Percentiles rank a stretch among this genome's conserved stretches.
phyloP scores from a whole-genome alignment of 2,113 vertebrate genomes.

The Drymodes brunneopygia region DNA sequence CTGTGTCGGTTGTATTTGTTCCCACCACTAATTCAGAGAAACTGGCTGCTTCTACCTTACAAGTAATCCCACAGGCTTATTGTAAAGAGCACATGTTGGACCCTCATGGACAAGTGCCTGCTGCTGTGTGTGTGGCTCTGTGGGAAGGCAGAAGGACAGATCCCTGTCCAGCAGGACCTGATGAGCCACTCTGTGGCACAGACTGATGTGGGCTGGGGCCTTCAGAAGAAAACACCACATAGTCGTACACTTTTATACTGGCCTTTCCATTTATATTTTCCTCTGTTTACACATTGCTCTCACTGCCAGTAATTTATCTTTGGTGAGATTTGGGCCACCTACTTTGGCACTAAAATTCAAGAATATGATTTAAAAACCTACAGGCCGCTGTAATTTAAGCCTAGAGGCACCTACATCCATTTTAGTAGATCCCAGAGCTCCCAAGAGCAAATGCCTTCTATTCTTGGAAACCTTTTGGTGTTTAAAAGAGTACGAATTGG shows the following conservation, averaged over 20 bases:
- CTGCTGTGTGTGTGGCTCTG: neutral
- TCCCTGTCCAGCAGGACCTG: neutral
- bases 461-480: neutral
- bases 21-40: neutral
- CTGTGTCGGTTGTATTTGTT: neutral
- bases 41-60: neutral
- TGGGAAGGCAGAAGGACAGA: neutral
- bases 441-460: neutral
- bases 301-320: neutral
- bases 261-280: neutral
- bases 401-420: neutral
- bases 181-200: neutral
- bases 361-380: neutral
- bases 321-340: neutral
- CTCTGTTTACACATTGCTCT: neutral
- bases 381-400: neutral
- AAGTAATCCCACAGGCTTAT: neutral
- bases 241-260: neutral
- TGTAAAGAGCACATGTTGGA: neutral
- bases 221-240: neutral
- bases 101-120: too few species aligned
- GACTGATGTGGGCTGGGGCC: too few species aligned
- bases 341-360: neutral
- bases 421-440: neutral
- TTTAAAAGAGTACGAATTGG: neutral